A percentile compares a stretch with the other conserved stretches of the same genome.
phyloP scores from a whole-genome alignment of 64 coral and sea anemone genomes.

The Actinia tenebrosa region DNA sequence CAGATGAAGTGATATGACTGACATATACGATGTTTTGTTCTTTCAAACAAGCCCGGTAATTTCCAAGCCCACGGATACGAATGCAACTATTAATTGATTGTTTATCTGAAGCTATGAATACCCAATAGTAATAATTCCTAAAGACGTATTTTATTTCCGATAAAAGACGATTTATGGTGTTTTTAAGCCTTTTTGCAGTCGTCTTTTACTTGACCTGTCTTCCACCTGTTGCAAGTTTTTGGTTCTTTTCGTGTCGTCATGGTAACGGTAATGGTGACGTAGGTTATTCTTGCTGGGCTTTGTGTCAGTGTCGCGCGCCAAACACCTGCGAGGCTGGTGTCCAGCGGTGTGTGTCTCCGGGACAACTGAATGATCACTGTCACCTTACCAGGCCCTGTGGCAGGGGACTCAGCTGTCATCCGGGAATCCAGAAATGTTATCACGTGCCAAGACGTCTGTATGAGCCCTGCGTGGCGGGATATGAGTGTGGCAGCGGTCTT shows the following conservation, averaged over 20 bases:
- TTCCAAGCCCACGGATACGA: background rate
- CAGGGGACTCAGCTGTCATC: conserved; percentile 60
- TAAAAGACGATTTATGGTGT: background rate
- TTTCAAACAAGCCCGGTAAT: background rate
- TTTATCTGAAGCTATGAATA: background rate
- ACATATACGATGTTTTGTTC: background rate
- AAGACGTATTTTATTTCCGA: background rate
- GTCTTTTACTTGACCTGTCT: conserved; percentile 37
- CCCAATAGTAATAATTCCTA: background rate
- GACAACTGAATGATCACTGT: conserved; percentile 35
- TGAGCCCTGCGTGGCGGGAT: conserved; percentile 66
- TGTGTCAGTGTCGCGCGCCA: conserved; percentile 57
- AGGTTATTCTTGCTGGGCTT: conserved; percentile 60
- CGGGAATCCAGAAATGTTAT: conserved; percentile 80
- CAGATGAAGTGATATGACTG: background rate
- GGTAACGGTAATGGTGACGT: conserved; percentile 49
- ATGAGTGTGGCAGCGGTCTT: conserved; percentile 56
- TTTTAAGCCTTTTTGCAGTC: background rate
- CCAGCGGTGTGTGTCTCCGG: conserved; percentile 50
- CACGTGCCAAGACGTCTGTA: conserved; percentile 52
- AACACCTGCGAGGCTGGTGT: conserved; percentile 57
- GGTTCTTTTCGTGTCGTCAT: conserved; percentile 74
- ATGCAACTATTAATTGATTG: background rate
- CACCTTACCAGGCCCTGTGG: conserved; percentile 48
- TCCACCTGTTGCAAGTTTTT: conserved; percentile 32